Evolutionary conservation across 2,797 vertebrate species (phyloP).

Genomic region (Diglossa cyanea): DNA sequence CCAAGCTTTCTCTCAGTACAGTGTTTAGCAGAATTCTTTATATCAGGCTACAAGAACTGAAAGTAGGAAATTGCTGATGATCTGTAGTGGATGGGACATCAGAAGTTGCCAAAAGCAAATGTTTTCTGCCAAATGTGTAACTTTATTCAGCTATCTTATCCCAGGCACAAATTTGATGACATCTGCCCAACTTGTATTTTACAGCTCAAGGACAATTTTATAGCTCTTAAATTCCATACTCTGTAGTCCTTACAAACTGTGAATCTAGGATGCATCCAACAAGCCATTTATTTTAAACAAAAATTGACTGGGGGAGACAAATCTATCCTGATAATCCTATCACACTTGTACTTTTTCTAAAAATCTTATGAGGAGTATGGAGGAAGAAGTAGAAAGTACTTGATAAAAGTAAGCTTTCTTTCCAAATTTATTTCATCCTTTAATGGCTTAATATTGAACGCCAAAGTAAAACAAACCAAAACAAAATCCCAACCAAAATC

Average conservation of each 20-base stretch:
- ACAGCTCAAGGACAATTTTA: neutral
- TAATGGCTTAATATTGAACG: neutral
- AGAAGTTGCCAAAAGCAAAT: slow-evolving; percentile 29
- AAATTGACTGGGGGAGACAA: neutral
- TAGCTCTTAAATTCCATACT: neutral
- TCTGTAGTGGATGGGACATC: neutral
- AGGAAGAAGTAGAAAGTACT: neutral
- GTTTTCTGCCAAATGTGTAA: neutral
- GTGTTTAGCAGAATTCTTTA: neutral
- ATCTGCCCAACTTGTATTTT: neutral
- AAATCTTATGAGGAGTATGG: neutral
- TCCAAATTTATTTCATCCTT: neutral
- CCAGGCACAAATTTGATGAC: neutral
- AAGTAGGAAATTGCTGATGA: slow-evolving; percentile 8
- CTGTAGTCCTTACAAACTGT: neutral
- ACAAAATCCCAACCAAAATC: neutral
- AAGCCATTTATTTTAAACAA: neutral
- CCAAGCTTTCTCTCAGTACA: neutral
- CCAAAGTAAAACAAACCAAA: neutral
- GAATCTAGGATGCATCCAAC: neutral
- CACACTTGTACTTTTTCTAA: neutral
- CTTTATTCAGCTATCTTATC: slow-evolving; percentile 2
- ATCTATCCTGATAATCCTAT: neutral
- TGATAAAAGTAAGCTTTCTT: neutral
- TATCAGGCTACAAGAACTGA: neutral